Percentiles rank a stretch among this genome's conserved stretches.
phyloP scores from a whole-genome alignment of 2,888 invertebrate genomes.

The Sarcophaga carnaria region DNA sequence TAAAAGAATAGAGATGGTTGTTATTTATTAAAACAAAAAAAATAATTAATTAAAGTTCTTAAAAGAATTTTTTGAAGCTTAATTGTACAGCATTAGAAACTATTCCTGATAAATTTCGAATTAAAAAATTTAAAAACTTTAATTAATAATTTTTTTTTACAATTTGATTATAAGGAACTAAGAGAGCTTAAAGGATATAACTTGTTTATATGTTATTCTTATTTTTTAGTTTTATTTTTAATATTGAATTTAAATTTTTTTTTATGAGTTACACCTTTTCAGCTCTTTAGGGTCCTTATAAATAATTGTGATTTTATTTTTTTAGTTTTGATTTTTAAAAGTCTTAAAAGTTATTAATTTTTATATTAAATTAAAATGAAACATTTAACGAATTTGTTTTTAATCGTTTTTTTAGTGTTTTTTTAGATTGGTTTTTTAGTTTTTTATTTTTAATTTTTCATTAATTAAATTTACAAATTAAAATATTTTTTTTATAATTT shows the following conservation, averaged over 20 bases:
- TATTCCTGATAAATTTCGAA: too few relatives aligned
- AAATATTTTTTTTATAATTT: conserved; percentile 37
- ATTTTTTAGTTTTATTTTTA: too few relatives aligned
- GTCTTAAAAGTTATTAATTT: background rate
- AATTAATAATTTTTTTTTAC: too few relatives aligned
- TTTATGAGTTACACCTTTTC: too few relatives aligned
- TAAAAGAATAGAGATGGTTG: conserved; percentile 34
- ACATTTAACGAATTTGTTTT: conserved; percentile 76
- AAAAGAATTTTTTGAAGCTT: conserved; percentile 10
- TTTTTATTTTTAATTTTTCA: conserved; percentile 47
- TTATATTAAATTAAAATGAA: conserved; percentile 74
- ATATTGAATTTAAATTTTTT: too few relatives aligned
- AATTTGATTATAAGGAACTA: too few relatives aligned
- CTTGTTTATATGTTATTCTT: too few relatives aligned
- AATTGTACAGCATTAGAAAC: conserved; percentile 26
- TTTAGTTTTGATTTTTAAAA: conserved; percentile 41
- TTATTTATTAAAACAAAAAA: conserved; percentile 32
- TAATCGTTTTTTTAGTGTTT: conserved; percentile 45
- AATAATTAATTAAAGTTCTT: conserved; percentile 45
- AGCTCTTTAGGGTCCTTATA: background rate
- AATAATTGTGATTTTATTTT: conserved; percentile 67
- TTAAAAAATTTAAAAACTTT: too few relatives aligned
- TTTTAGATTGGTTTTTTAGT: conserved; percentile 40
- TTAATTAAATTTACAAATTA: conserved; percentile 67
- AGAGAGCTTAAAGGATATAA: too few relatives aligned